Evolutionary conservation across 92 coral and sea anemone species (phyloP).

Genomic region (Zoanthus gigantus): DNA sequence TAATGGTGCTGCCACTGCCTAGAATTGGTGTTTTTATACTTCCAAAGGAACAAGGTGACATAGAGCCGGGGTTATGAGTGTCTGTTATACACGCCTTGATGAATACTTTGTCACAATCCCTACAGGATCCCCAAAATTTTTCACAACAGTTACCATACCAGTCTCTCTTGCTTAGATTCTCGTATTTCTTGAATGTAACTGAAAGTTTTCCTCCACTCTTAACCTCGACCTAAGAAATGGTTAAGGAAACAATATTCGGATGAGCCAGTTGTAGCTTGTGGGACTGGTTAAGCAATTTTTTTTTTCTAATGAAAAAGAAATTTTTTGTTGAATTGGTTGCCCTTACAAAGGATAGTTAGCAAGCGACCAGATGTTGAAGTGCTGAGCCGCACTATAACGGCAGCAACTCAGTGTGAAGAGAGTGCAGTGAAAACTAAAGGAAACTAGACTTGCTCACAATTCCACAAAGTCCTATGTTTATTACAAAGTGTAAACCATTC

Average conservation of each 20-base stretch:
- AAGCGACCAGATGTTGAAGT: too few relatives aligned
- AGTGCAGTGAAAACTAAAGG: too few relatives aligned
- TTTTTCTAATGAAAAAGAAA: too few relatives aligned
- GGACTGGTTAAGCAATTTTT: too few relatives aligned
- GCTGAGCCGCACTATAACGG: too few relatives aligned
- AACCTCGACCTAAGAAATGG: neutral
- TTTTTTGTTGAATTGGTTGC: too few relatives aligned
- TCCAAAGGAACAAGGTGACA: conserved; percentile 17
- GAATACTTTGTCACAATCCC: conserved; percentile 17
- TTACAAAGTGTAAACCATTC: too few relatives aligned
- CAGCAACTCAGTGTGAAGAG: too few relatives aligned
- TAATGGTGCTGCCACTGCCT: neutral
- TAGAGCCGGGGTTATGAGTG: neutral
- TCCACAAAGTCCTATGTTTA: too few relatives aligned
- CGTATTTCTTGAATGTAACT: neutral
- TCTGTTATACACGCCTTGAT: conserved; percentile 22
- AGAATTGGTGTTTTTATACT: neutral
- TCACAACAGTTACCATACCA: conserved; percentile 39
- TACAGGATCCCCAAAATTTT: neutral
- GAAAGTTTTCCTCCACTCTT: neutral
- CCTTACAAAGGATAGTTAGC: too few relatives aligned
- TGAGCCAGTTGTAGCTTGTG: too few relatives aligned
- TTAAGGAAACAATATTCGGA: neutral
- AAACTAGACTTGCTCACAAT: too few relatives aligned
- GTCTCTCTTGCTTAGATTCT: conserved; percentile 11